phyloP scores from a whole-genome alignment of 2,888 invertebrate species.

The Sclerodermus sp. region DNA sequence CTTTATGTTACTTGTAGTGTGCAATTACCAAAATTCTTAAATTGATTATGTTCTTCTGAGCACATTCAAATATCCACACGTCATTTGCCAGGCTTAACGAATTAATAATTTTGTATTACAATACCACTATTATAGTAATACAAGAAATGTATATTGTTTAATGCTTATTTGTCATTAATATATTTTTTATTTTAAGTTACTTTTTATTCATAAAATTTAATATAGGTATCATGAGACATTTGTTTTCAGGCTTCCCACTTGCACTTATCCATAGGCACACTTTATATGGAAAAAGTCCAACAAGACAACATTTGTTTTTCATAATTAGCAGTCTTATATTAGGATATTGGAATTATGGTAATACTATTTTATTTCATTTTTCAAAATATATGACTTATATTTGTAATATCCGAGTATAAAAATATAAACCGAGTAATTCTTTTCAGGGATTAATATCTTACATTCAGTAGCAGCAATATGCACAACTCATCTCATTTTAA shows the following conservation, averaged over 20 bases:
- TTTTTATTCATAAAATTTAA: background rate
- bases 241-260: conserved; percentile 72
- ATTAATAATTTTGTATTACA: too few species aligned
- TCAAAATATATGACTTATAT: too few species aligned
- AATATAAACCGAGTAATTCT: too few species aligned
- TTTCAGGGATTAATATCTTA: conserved; percentile 64
- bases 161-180: background rate
- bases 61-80: too few species aligned
- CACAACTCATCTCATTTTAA: conserved; percentile 71
- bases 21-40: too few species aligned
- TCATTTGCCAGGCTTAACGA: too few species aligned
- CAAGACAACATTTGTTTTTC: conserved; percentile 75
- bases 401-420: too few species aligned
- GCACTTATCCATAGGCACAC: conserved; percentile 67
- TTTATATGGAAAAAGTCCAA: conserved; percentile 62
- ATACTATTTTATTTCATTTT: too few species aligned
- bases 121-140: too few species aligned
- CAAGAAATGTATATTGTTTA: too few species aligned
- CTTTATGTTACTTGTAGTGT: too few species aligned
- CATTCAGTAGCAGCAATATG: conserved; percentile 77
- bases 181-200: background rate
- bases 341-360: conserved; percentile 86
- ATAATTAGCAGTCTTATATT: conserved; percentile 71
- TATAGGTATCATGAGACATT: background rate
- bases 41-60: too few species aligned